These are phyloP conservation scores for Cephalopholis sonnerati DNA, from an alignment of 2,113 vertebrate genomes.

Conservation along the genomic window DNA sequence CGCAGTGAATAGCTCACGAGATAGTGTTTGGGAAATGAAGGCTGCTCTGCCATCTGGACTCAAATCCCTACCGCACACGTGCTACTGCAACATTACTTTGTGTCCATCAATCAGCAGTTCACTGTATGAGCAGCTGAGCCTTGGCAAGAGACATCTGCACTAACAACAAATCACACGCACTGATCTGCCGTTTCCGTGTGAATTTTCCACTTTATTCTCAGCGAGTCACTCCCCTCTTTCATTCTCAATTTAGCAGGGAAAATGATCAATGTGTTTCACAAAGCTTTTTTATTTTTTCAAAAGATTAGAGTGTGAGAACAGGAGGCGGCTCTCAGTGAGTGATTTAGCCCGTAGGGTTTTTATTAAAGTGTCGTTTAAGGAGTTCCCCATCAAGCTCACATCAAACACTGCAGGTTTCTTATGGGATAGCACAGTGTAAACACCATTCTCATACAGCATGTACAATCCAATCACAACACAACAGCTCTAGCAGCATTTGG, in stretches of 20 bases:
- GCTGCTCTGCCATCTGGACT: constrained; percentile 65
- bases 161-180: constrained; percentile 6
- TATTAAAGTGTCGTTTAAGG: constrained; percentile 2
- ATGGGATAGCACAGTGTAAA: background rate
- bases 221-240: background rate
- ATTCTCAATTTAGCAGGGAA: background rate
- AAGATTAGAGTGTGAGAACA: constrained; percentile 8
- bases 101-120: constrained; percentile 52
- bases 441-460: background rate
- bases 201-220: constrained; percentile 14
- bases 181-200: constrained; percentile 21
- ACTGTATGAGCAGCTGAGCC: constrained; percentile 55
- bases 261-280: background rate
- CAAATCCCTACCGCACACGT: constrained; percentile 65
- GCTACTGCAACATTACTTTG: constrained; percentile 41
- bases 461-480: constrained; percentile 41
- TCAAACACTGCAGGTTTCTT: constrained; percentile 5
- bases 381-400: constrained; percentile 13
- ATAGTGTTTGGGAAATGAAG: constrained; percentile 24
- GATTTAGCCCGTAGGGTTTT: background rate
- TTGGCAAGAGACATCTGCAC: constrained; percentile 13
- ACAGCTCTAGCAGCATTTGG: constrained; percentile 26
- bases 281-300: background rate
- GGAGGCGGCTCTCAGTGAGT: background rate
- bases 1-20: background rate